Evolutionary conservation across 2,888 invertebrate species (phyloP), one percentile per base, ranked within the genome.

Genomic region (Plagodis dolabraria): DNA sequence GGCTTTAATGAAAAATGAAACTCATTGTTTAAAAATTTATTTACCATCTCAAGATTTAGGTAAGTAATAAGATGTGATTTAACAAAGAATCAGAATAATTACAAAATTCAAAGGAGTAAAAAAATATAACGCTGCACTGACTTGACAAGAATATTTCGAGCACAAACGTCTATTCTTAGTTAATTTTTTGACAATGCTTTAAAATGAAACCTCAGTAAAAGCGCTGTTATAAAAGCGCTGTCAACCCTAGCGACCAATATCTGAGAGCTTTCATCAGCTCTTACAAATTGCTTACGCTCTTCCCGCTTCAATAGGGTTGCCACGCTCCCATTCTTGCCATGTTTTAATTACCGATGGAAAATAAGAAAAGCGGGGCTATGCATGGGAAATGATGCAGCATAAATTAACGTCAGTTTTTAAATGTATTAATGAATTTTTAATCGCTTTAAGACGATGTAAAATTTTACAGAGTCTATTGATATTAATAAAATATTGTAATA

Each of bases 181-280:
- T 22, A 22, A 22, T 22, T 2, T 22, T 22, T 22, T 22, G 22
- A 22, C 22, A 22, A 22, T 22, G 22, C 22, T 22, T 22, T 22
- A 22, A 22, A 22, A 22, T 22, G 4, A 2, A 22, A 22, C 22
- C 22, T 2, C 22, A 22, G 22, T 22, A 22, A 22, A 22, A 22
- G 22, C 22, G 22, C 22, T 22, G 22, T 22, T 11, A 34, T 10
- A 52, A 22, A n/a, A 36, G 83, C 84, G 77, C 74, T 82, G 87
- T 80, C 86, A 89, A 76, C 91, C 90, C 89, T 90, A 76, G 65
- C 76, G 77, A 76, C 77, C 85, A 79, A 85, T 88, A 86, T 80
- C 84, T 35, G 79, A 86, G 86, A 77, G 88, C 88, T 88, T 89
- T 88, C 89, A 87, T 89, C 89, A 86, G 79, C 85, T 87, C 87